phyloP scores from a whole-genome alignment of 2,797 vertebrate species.

The Odontamblyopus rebecca region DNA sequence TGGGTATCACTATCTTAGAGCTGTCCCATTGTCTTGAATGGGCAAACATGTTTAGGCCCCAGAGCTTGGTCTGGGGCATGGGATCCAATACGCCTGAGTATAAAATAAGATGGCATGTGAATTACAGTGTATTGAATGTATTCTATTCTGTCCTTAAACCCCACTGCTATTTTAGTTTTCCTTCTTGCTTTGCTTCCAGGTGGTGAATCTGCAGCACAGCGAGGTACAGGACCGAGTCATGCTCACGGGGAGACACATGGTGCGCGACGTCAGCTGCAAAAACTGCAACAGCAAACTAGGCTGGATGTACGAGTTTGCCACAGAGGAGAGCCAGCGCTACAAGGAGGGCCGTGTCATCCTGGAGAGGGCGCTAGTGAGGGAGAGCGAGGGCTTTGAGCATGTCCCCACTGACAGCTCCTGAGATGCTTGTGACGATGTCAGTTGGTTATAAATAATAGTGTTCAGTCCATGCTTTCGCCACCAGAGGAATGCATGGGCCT shows the following conservation, averaged over 20 bases:
- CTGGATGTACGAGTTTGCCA: slow-evolving; percentile 98
- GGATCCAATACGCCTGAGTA: no score
- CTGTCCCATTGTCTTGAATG: no score
- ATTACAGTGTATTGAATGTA: no score
- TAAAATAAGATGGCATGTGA: no score
- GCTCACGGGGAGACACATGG: slow-evolving; percentile 98
- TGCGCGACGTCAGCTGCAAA: slow-evolving; percentile 97
- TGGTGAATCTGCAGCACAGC: slow-evolving; percentile 96
- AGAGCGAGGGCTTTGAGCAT: slow-evolving; percentile 96
- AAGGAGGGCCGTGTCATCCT: slow-evolving; percentile 96
- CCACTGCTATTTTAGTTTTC: not conserved
- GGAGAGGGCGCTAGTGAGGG: slow-evolving; percentile 92
- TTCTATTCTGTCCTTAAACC: not conserved
- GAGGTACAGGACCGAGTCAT: slow-evolving; percentile 97
- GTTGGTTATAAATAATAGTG: not conserved
- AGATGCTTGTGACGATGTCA: slow-evolving; percentile 39
- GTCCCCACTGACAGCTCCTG: slow-evolving; percentile 91
- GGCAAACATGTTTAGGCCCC: no score
- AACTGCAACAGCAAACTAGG: slow-evolving; percentile 99
- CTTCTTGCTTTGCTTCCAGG: slow-evolving; percentile 69
- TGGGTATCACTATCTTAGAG: no score
- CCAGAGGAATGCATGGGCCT: slow-evolving; percentile 37
- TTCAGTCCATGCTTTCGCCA: slow-evolving; percentile 31
- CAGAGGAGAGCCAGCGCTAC: slow-evolving; percentile 97
- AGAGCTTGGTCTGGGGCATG: no score